Conservation (phyloP, 2,113 vertebrate genomes). For the Anhinga anhinga region DNA sequence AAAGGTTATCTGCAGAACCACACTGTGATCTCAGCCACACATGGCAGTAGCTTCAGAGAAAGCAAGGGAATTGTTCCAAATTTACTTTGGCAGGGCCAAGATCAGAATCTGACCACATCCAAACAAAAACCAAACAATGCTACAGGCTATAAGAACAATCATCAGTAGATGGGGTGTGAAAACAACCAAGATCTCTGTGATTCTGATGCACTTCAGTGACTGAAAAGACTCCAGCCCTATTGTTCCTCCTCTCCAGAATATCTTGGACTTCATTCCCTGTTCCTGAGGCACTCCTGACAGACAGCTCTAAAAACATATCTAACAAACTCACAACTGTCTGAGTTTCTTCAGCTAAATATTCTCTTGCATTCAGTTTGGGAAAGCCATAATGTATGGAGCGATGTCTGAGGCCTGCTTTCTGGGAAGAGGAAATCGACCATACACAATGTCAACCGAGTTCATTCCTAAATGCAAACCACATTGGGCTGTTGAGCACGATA, state of each 20-base stretch:
- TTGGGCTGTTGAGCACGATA: constrained; percentile 39
- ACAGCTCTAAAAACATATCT: background rate
- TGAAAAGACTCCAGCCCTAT: background rate
- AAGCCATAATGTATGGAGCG: background rate
- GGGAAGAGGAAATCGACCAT: constrained; percentile 50
- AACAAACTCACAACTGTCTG: background rate
- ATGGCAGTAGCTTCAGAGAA: background rate
- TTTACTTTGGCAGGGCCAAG: background rate
- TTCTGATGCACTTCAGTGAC: background rate
- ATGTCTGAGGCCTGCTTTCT: constrained; percentile 21
- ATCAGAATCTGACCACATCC: background rate
- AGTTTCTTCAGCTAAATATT: background rate
- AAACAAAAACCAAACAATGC: background rate
- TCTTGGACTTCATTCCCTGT: background rate
- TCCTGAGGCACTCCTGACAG: background rate
- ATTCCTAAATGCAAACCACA: constrained; percentile 61
- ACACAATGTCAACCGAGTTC: constrained; percentile 3
- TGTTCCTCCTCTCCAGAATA: background rate
- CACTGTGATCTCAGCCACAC: background rate
- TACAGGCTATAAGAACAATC: background rate
- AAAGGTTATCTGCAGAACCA: background rate
- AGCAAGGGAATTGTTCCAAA: background rate
- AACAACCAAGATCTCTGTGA: background rate
- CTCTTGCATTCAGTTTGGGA: background rate
- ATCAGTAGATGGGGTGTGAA: background rate